A percentile compares a stretch with the other conserved stretches of the same genome.
Conservation (phyloP, 2,113 vertebrate species). For the Microtus montanus region DNA sequence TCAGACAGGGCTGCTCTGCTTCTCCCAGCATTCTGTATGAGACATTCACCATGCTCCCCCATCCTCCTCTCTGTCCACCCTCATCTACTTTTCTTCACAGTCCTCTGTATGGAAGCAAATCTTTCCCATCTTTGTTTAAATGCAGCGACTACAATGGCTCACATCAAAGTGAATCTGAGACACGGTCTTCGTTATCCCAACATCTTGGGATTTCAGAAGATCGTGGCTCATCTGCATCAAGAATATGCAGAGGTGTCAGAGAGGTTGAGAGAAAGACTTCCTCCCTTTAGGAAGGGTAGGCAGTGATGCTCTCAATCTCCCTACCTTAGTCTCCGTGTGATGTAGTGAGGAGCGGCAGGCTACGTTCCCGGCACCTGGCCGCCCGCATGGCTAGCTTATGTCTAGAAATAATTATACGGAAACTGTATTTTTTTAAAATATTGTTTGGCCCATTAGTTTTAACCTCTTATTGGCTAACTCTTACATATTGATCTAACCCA, state of each 20-base stretch:
- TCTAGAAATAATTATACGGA: no score
- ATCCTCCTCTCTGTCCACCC: fast-evolving
- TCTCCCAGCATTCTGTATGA: background rate
- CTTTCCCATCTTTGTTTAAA: background rate
- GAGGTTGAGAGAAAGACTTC: background rate
- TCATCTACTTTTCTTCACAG: background rate
- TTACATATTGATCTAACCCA: no score
- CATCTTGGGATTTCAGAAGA: background rate
- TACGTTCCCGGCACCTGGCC: no score
- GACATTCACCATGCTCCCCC: fast-evolving
- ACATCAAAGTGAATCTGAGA: background rate
- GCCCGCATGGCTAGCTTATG: no score
- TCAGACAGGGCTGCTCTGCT: background rate
- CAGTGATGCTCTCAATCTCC: background rate
- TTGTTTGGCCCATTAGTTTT: no score
- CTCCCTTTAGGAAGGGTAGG: background rate
- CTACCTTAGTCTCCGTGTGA: background rate
- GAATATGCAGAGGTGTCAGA: background rate
- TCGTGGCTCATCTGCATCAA: fast-evolving
- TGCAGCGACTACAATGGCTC: background rate
- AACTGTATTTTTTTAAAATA: no score
- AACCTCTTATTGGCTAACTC: no score
- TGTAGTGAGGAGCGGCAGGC: no score
- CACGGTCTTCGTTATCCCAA: fast-evolving
- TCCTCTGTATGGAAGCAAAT: background rate